Evolutionary conservation across 2,113 vertebrate genomes (phyloP).

Genomic region (Carollia perspicillata): DNA sequence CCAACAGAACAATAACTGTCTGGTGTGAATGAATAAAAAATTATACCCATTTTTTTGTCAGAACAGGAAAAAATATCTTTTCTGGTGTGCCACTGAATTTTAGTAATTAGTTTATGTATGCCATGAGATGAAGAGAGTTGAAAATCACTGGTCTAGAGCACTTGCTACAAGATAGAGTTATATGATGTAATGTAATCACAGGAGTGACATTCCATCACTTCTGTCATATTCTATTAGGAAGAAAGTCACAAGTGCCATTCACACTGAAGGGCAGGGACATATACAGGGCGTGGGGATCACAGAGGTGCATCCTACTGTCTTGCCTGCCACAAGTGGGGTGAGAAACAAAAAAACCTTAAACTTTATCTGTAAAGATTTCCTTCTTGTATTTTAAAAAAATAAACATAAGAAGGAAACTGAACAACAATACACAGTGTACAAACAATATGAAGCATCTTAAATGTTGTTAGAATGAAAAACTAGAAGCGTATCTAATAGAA

Average conservation of each 20-base stretch:
- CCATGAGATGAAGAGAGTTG: too few relatives aligned
- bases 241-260: neutral
- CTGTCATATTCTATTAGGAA: neutral
- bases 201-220: neutral
- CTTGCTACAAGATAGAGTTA: neutral
- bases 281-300: neutral
- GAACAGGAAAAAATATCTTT: too few relatives aligned
- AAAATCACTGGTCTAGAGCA: too few relatives aligned
- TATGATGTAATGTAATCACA: neutral
- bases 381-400: neutral
- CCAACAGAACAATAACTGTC: too few relatives aligned
- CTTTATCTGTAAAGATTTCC: neutral
- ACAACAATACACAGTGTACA: neutral
- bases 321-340: neutral
- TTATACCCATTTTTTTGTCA: too few relatives aligned
- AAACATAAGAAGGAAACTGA: neutral
- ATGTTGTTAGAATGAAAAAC: neutral
- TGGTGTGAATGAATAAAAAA: too few relatives aligned
- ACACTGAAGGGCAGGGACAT: neutral
- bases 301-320: neutral
- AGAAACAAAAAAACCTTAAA: neutral
- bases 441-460: neutral
- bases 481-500: neutral
- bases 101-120: too few relatives aligned
- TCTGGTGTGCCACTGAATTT: too few relatives aligned